A percentile compares a stretch with the other conserved stretches of the same genome.
These are phyloP conservation scores for Gymnobelideus leadbeateri DNA, from an alignment of 2,113 vertebrate species.

Conservation along the genomic window DNA sequence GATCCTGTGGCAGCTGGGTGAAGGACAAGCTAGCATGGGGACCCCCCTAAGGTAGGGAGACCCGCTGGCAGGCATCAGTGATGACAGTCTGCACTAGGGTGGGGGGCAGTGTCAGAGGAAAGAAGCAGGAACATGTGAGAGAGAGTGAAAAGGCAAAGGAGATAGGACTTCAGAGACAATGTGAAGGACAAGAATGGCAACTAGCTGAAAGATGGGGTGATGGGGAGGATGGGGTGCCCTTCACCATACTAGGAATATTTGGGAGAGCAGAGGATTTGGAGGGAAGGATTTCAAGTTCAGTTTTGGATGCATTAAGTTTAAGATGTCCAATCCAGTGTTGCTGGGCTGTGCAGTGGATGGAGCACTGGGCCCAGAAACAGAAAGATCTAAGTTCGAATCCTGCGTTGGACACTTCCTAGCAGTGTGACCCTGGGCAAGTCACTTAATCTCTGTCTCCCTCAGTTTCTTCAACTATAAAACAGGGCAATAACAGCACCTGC, in stretches of 20 bases:
- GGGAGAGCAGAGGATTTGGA: neutral
- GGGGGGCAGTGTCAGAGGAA: neutral
- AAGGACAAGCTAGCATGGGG: no score
- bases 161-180: neutral
- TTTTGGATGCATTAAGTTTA: neutral
- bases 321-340: neutral
- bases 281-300: no score
- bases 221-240: neutral
- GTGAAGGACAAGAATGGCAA: no score
- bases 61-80: no score
- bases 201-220: no score
- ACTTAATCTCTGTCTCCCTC: neutral
- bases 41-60: no score
- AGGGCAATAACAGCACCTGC: neutral
- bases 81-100: neutral
- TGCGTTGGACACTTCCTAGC: no score
- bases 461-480: neutral
- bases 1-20: no score
- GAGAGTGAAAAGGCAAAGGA: neutral
- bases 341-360: neutral
- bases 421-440: neutral
- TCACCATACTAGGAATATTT: neutral
- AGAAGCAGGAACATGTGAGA: neutral
- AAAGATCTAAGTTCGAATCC: neutral
- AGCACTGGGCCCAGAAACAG: neutral